Percentiles rank a stretch among this genome's conserved stretches.
These are phyloP conservation scores for Halyomorpha halys DNA, from an alignment of 1,140 invertebrate genomes.

Conservation along the genomic window DNA sequence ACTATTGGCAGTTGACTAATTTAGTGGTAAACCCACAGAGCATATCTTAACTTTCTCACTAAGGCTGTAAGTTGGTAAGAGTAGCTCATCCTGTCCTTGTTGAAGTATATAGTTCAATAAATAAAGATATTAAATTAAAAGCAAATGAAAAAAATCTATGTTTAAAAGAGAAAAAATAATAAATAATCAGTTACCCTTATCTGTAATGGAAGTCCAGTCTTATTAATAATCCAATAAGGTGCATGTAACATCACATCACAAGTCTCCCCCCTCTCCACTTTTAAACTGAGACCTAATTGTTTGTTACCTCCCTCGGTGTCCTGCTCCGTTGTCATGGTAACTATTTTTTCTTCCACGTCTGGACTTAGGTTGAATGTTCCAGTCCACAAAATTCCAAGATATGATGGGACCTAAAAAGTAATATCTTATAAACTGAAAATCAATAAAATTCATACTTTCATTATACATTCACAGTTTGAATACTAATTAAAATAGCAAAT, in stretches of 20 bases:
- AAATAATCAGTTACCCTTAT: constrained; percentile 50
- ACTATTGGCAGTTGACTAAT: too few species aligned
- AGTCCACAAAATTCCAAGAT: constrained; percentile 57
- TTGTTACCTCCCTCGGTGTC: constrained; percentile 54
- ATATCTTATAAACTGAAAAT: not conserved
- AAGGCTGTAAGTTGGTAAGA: too few species aligned
- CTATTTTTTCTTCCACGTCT: constrained; percentile 55
- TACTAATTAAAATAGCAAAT: too few species aligned
- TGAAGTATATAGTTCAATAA: too few species aligned
- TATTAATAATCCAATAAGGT: constrained; percentile 87
- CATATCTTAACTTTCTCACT: too few species aligned
- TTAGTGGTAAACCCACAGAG: too few species aligned
- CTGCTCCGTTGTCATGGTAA: constrained; percentile 53
- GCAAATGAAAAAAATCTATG: too few species aligned
- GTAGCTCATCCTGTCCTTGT: too few species aligned
- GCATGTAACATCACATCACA: constrained; percentile 61
- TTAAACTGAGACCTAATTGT: constrained; percentile 53
- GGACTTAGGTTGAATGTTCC: constrained; percentile 55
- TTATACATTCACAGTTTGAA: not conserved
- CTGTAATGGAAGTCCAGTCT: constrained; percentile 66
- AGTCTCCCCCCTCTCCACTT: constrained; percentile 47
- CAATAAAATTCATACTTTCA: not conserved
- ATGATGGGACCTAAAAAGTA: constrained; percentile 43
- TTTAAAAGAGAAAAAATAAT: too few species aligned
- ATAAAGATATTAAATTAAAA: too few species aligned